Evolutionary conservation across 1,140 invertebrate species (phyloP), one percentile per base, ranked within the genome.

Genomic region (Samia ricini): DNA sequence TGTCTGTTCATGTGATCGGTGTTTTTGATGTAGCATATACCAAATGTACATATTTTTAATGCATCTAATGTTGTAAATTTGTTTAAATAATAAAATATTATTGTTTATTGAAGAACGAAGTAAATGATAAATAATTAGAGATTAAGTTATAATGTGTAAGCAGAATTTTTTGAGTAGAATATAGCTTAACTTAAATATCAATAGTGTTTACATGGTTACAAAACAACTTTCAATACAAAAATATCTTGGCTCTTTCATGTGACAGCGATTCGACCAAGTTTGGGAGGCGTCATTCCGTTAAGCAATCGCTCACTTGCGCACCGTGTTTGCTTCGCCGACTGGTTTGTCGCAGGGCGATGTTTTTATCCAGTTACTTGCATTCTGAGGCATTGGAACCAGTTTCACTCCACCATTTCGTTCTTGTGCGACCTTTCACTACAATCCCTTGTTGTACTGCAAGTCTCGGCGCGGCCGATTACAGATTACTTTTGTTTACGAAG

Each of bases 301-400:
- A 69, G 68, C 68, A 72, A 79, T 74, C 74, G 57, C 66, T 74
- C 69, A 72, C 20, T 24, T n/a, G 51, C 22, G 19, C 56, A 56
- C 52, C 36, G 20, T 56, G 65, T 72, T 71, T 61, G 65, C 51
- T 52, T 33, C 22, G 52, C 52, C 78, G 79, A 87, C 84, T 87
- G 84, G 86, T 86, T 86, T 85, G 77, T 81, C 83, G 81, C 78
- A 77, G 68, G 73, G 70, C 70, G 74, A 82, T 83, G 81, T 88
- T 88, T 88, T 88, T 87, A 81, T 87, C 86, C 86, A 85, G 79
- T 85, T 83, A 86, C 85, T 85, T 88, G 78, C 80, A 89, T 86
- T 87, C 83, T 88, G 83, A 83, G 77, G 81, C 80, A 78, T 76
- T 79, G 84, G 72, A 89, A 89, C 86, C 86, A 86, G 86, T 89